These are phyloP conservation scores for Loriculus beryllinus DNA, from an alignment of 2,797 vertebrate genomes.

Conservation along the genomic window DNA sequence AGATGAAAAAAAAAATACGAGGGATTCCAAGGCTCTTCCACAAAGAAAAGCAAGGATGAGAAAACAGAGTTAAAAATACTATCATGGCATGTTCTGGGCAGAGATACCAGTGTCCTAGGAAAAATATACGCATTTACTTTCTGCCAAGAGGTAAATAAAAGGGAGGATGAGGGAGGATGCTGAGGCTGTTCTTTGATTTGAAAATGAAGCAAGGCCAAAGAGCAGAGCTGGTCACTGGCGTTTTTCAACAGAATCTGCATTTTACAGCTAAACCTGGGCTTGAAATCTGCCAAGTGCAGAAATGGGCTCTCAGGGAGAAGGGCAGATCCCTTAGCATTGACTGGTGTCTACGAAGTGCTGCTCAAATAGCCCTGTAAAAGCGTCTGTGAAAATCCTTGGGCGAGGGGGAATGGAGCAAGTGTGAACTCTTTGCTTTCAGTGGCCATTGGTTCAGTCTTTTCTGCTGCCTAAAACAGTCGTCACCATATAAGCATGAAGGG, in stretches of 20 bases:
- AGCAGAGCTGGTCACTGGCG: neutral
- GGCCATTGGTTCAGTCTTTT: neutral
- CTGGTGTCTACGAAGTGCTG: neutral
- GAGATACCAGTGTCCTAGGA: slow-evolving; percentile 47
- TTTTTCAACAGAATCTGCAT: neutral
- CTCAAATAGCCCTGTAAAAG: neutral
- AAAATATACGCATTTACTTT: neutral
- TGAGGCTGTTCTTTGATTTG: slow-evolving; percentile 56
- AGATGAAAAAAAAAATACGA: neutral
- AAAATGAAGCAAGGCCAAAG: slow-evolving; percentile 41
- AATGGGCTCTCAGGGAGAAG: neutral
- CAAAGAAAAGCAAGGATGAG: slow-evolving; percentile 16
- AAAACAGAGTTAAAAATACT: slow-evolving; percentile 60
- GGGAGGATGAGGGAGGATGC: slow-evolving; percentile 63
- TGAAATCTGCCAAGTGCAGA: neutral
- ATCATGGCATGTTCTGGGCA: slow-evolving; percentile 52
- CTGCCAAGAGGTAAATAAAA: slow-evolving; percentile 48
- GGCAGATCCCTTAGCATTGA: accelerated
- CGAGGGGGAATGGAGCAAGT: neutral
- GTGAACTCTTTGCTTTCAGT: neutral
- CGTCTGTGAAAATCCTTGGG: neutral
- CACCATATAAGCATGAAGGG: neutral
- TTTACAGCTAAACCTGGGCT: neutral
- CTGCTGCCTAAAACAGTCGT: neutral
- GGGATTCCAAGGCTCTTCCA: slow-evolving; percentile 16